Conservation (phyloP, 2,888 invertebrate species). For the Microplitis manilae region DNA sequence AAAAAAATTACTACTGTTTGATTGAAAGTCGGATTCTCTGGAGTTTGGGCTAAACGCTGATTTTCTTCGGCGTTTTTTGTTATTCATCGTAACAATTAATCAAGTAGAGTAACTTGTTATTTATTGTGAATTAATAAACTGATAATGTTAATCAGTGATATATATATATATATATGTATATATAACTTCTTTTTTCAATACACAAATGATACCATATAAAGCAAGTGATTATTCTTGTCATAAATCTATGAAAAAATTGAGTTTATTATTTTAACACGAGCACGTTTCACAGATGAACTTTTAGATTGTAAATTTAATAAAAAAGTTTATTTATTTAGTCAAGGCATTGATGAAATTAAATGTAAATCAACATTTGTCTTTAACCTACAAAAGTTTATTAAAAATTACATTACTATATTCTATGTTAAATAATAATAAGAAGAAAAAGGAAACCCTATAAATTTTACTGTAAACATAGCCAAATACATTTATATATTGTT, state of each 20-base stretch:
- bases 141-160: background rate
- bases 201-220: background rate
- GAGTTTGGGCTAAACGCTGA: conserved; percentile 16
- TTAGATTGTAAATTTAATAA: background rate
- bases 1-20: background rate
- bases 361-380: background rate
- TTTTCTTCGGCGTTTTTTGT: conserved; percentile 31
- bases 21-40: background rate
- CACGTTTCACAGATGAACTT: background rate
- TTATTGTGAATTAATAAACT: background rate
- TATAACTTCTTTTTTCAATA: background rate
- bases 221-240: background rate
- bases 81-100: conserved; percentile 29
- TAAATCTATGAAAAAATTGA: background rate
- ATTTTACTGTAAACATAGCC: background rate
- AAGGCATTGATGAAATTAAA: background rate
- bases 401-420: background rate
- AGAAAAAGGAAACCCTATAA: background rate
- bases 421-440: background rate
- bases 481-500: background rate
- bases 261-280: background rate
- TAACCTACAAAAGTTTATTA: background rate
- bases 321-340: background rate
- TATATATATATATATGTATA: no score
- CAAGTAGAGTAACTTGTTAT: background rate